Base-by-base conservation (phyloP, 1,140 invertebrate genomes). In the Babylonia areolata region DNA sequence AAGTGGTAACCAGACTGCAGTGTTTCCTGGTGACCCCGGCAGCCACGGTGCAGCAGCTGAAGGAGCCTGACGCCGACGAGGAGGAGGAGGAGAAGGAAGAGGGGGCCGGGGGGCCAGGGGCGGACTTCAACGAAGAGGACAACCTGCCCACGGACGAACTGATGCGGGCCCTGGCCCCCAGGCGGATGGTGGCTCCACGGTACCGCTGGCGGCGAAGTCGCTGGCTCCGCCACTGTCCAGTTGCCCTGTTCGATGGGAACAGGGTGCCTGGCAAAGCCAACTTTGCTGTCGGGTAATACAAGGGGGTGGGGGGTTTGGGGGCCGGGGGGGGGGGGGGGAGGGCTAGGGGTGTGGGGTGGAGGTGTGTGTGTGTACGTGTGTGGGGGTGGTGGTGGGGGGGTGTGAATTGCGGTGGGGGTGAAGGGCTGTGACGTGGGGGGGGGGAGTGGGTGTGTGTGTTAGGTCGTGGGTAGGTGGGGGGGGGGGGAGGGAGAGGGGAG, bases 181-280 rank as follows among this genome's bases (percentile, higher is more conserved):
- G 93, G 85, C 88, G 91, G 79, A 93, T 93, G 91, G 90, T 94
- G 51, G 91, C 92, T 20, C 91, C 92, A 23, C 87, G 92, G 33
- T 94, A 90, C 85, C 85, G 92, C 37, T 95, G 94, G 94, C 81
- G 92, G 33, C 85, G 94, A 31, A 93, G 92, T 86, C 87, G 89
- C 64, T 95, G 93, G 91, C 73, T 91, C 46, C 88, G 91, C 28
- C 89, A 92, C 83, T 94, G 94, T 90, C 94, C 94, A 42, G 94
- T 95, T 3, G 92, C 94, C 69, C 87, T 95, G 2, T 89, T 91
- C 88, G 93, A 94, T 81, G 94, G 94, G 40, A 93, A 92, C 73
- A 90, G 93, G 23, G 75, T 91, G 39, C 90, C 87, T 15, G 94
- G 94, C 42, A 94, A 93, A 90, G 90, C 93, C 33, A 93, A 94